Evolutionary conservation across 2,797 vertebrate species (phyloP).

Genomic region (Darevskia nairensis): DNA sequence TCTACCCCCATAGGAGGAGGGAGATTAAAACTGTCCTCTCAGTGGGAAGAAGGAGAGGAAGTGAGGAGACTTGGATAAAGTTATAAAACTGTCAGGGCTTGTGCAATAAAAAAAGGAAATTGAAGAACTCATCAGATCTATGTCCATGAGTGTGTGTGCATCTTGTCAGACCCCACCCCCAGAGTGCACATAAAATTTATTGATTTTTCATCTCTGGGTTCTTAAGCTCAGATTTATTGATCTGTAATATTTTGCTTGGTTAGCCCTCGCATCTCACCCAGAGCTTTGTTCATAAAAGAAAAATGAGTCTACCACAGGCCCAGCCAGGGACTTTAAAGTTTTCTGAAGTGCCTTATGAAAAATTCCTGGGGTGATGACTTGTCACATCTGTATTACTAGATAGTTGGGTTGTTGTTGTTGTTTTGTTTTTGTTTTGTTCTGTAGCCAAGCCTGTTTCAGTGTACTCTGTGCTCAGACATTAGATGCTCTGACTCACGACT

Average conservation of each 20-base stretch:
- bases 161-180: not conserved
- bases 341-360: not conserved
- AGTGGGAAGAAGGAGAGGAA: not conserved
- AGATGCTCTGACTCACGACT: too few species aligned
- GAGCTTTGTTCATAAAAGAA: not conserved
- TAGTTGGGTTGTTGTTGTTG: too few species aligned
- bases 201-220: constrained; percentile 4
- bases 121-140: not conserved
- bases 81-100: constrained; percentile 5
- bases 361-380: not conserved
- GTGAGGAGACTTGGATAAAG: constrained; percentile 3
- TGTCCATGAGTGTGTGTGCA: not conserved
- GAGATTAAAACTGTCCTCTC: not conserved
- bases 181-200: not conserved
- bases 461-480: not conserved
- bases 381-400: not conserved
- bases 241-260: constrained; percentile 3
- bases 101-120: constrained; percentile 2
- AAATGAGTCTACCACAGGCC: not conserved
- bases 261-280: not conserved
- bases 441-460: not conserved
- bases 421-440: too few species aligned
- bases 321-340: not conserved
- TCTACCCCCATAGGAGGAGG: not conserved
- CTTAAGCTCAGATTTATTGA: not conserved